Evolutionary conservation across 2,888 invertebrate species (phyloP).

Genomic region (Gortyna flavago): DNA sequence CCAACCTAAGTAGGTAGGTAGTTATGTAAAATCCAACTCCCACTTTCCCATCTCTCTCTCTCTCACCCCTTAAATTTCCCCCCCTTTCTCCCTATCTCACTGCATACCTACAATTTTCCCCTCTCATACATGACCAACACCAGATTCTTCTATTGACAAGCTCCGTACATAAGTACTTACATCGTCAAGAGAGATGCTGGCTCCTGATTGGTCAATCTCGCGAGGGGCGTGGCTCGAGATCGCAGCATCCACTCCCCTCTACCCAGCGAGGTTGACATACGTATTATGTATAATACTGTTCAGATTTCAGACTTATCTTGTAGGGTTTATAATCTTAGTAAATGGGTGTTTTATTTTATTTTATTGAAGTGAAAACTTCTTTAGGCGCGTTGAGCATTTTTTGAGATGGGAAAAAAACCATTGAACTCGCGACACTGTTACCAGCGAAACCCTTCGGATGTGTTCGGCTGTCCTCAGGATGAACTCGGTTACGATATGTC

Average conservation of each 20-base stretch:
- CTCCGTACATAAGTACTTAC: constrained; percentile 29
- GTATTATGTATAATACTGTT: constrained; percentile 9
- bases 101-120: constrained; percentile 38
- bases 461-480: too few relatives aligned
- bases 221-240: constrained; percentile 70
- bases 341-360: background rate
- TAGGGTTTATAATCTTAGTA: background rate
- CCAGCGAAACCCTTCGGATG: too few relatives aligned
- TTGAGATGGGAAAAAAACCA: too few relatives aligned
- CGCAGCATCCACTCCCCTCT: constrained; percentile 82
- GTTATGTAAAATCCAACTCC: background rate
- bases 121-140: constrained; percentile 33
- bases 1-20: background rate
- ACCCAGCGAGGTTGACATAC: constrained; percentile 44
- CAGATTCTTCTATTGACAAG: constrained; percentile 53
- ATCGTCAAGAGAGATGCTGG: constrained; percentile 63
- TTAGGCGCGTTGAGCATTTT: too few relatives aligned
- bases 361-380: too few relatives aligned
- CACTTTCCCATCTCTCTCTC: background rate
- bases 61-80: constrained; percentile 5
- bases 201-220: constrained; percentile 76
- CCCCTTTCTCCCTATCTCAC: constrained; percentile 1
- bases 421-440: too few relatives aligned
- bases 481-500: too few relatives aligned
- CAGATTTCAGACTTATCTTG: constrained; percentile 41